Percentiles rank a stretch among this genome's conserved stretches.
Conservation (phyloP, 2,797 vertebrate species). For the Oreochromis grahami region DNA sequence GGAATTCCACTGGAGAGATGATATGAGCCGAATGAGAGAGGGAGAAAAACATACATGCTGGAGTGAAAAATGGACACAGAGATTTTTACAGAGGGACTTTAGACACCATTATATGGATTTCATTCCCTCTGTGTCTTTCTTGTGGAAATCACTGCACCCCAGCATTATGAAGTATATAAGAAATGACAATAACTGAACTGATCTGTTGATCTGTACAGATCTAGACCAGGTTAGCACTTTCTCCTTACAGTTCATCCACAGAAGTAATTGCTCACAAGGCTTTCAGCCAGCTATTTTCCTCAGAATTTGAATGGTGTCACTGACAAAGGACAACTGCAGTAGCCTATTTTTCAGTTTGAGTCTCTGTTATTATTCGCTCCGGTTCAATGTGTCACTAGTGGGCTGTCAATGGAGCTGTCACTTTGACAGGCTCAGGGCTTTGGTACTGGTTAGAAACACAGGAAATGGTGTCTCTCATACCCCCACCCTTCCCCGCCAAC, state of each 20-base stretch:
- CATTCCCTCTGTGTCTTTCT: neutral
- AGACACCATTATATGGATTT: neutral
- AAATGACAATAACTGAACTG: neutral
- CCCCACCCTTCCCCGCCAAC: neutral
- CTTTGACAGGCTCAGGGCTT: constrained; percentile 20
- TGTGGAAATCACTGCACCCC: neutral
- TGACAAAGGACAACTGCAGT: constrained; percentile 41
- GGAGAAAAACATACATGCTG: neutral
- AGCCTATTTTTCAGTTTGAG: constrained; percentile 30
- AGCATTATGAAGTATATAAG: constrained; percentile 5
- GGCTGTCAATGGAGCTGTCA: constrained; percentile 56
- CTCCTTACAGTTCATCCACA: neutral
- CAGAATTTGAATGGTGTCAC: constrained; percentile 42
- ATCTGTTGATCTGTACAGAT: neutral
- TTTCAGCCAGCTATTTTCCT: constrained; percentile 23
- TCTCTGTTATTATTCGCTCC: constrained; percentile 43
- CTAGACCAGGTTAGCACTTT: neutral
- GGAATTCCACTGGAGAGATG: constrained; percentile 44
- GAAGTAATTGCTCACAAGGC: constrained; percentile 44
- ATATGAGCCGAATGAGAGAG: neutral
- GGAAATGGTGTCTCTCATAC: constrained; percentile 32
- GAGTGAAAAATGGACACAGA: neutral
- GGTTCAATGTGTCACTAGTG: constrained; percentile 48
- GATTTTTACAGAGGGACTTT: neutral
- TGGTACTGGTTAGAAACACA: constrained; percentile 40